Percentiles rank a stretch among this genome's conserved stretches.
Evolutionary conservation across 2,113 vertebrate species (phyloP).

Genomic region (Galbula dea): DNA sequence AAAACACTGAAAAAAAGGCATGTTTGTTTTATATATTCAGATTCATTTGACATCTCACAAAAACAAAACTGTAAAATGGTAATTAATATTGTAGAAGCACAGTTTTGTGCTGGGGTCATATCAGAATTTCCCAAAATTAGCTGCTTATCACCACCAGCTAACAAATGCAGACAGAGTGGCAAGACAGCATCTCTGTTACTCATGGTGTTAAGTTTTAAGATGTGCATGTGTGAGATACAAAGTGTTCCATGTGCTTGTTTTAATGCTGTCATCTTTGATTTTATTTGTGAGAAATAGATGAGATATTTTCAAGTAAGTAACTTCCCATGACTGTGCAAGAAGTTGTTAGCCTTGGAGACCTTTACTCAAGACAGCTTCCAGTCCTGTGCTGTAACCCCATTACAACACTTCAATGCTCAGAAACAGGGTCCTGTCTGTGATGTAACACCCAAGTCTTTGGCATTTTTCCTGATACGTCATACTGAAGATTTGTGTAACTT

Average conservation of each 20-base stretch:
- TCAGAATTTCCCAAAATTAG: background rate
- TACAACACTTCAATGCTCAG: background rate
- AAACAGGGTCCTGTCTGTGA: background rate
- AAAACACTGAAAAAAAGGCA: background rate
- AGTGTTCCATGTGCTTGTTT: conserved; percentile 5
- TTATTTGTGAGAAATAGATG: background rate
- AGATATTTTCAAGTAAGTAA: background rate
- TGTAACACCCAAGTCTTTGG: background rate
- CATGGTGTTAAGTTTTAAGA: background rate
- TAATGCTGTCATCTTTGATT: background rate
- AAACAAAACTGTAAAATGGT: background rate
- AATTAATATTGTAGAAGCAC: background rate
- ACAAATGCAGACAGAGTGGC: background rate
- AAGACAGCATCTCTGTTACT: background rate
- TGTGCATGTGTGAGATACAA: background rate
- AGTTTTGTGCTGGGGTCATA: background rate
- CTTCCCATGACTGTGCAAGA: background rate
- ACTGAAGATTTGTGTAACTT: background rate
- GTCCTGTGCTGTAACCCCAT: conserved; percentile 16
- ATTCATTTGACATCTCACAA: background rate
- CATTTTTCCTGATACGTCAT: background rate
- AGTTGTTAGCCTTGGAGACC: background rate
- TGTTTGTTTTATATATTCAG: background rate
- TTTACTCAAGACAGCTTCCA: background rate
- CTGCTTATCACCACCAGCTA: background rate